phyloP scores from a whole-genome alignment of 2,113 vertebrate genomes.

The Charina bottae region DNA sequence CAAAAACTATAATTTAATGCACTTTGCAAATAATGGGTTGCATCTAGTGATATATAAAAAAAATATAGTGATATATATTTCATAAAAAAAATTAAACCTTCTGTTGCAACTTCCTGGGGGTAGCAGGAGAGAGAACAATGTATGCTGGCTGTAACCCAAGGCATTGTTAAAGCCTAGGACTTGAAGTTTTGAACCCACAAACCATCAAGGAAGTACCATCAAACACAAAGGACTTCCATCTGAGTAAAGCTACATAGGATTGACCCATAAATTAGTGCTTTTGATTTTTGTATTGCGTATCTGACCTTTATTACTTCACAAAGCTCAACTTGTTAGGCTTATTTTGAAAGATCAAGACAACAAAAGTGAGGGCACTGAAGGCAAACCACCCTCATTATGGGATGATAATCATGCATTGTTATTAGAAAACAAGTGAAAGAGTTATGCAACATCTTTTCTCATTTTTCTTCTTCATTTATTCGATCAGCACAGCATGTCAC shows the following conservation, averaged over 20 bases:
- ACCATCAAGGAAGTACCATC: neutral
- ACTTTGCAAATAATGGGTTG: neutral
- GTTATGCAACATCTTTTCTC: neutral
- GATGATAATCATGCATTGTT: neutral
- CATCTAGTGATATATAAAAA: neutral
- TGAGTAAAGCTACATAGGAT: neutral
- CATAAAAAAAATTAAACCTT: neutral
- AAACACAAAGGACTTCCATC: neutral
- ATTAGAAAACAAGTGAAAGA: neutral
- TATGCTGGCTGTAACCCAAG: neutral
- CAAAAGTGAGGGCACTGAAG: neutral
- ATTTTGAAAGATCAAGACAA: neutral
- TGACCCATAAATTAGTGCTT: neutral
- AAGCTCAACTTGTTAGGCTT: neutral
- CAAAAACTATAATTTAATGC: neutral
- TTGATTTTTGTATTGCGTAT: neutral
- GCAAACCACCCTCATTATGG: neutral
- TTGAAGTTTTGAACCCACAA: neutral
- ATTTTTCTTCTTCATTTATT: constrained; percentile 11
- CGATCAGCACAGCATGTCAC: neutral
- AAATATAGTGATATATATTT: neutral
- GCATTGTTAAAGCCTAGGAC: neutral
- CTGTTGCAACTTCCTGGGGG: neutral
- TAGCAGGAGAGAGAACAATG: neutral
- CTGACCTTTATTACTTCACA: neutral